A percentile compares a stretch with the other conserved stretches of the same genome.
phyloP scores from a whole-genome alignment of 1,140 invertebrate species.

The Melipona quadrifasciata region DNA sequence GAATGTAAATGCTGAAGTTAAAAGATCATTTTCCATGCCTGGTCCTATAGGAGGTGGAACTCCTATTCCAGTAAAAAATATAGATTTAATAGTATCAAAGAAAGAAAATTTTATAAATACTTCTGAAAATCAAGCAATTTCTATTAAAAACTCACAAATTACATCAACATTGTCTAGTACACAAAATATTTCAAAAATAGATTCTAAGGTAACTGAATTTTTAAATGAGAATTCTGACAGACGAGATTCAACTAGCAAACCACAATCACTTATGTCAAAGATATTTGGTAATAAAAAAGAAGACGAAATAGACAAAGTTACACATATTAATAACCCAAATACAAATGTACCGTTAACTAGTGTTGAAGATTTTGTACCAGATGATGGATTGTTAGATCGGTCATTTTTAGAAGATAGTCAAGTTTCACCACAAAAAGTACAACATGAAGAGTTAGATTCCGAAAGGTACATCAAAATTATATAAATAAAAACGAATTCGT shows the following conservation, averaged over 20 bases:
- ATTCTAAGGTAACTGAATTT: constrained; percentile 52
- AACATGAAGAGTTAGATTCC: constrained; percentile 81
- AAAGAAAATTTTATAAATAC: constrained; percentile 62
- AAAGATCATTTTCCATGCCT: constrained; percentile 70
- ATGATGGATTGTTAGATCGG: constrained; percentile 89
- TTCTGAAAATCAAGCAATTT: constrained; percentile 43
- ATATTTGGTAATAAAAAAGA: constrained; percentile 78
- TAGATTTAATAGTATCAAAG: constrained; percentile 68
- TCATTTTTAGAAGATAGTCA: constrained; percentile 90
- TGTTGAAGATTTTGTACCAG: constrained; percentile 94
- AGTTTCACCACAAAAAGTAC: constrained; percentile 79
- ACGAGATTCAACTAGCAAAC: constrained; percentile 63
- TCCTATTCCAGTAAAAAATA: constrained; percentile 78
- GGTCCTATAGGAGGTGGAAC: constrained; percentile 80
- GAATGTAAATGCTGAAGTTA: constrained; percentile 61
- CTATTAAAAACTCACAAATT: constrained; percentile 45
- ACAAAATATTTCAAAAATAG: constrained; percentile 50
- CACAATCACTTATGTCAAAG: constrained; percentile 77
- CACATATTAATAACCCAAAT: constrained; percentile 53
- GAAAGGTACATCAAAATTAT: constrained; percentile 82
- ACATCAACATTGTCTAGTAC: neutral
- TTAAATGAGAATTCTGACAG: constrained; percentile 57
- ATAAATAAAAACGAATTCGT: constrained; percentile 1
- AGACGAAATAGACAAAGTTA: constrained; percentile 66
- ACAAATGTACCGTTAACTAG: constrained; percentile 79